A percentile compares a stretch with the other conserved stretches of the same genome.
phyloP scores from a whole-genome alignment of 2,113 vertebrate species.

The Phalacrocorax aristotelis region DNA sequence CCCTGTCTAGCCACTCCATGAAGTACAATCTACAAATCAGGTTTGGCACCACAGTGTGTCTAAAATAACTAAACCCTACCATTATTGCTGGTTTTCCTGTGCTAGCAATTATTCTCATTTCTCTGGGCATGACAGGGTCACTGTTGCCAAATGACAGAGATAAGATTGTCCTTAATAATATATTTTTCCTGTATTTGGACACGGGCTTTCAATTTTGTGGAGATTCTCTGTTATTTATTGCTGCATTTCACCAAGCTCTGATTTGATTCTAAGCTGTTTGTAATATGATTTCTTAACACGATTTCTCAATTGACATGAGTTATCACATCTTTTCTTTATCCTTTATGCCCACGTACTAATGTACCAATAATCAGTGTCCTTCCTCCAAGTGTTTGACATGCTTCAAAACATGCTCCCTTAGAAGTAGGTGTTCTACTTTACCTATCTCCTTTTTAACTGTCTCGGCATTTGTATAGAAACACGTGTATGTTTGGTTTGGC shows the following conservation, averaged over 20 bases:
- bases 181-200: not conserved
- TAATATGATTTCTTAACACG: not conserved
- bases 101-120: not conserved
- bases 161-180: not conserved
- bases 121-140: not conserved
- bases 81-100: not conserved
- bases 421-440: not conserved
- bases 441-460: not conserved
- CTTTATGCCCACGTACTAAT: not conserved
- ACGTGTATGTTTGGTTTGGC: not conserved
- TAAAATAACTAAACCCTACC: not conserved
- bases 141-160: not conserved
- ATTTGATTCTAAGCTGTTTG: not conserved
- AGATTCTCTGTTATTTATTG: not conserved
- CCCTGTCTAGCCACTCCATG: not conserved
- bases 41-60: not conserved
- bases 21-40: not conserved
- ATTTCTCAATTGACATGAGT: not conserved
- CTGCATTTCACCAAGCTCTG: not conserved
- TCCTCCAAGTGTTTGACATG: not conserved
- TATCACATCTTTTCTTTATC: not conserved
- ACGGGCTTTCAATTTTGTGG: accelerated
- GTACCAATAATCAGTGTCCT: not conserved
- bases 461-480: not conserved
- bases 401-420: not conserved